These are phyloP conservation scores for Temnothorax longispinosus DNA, from an alignment of 1,140 invertebrate species.

Conservation along the genomic window DNA sequence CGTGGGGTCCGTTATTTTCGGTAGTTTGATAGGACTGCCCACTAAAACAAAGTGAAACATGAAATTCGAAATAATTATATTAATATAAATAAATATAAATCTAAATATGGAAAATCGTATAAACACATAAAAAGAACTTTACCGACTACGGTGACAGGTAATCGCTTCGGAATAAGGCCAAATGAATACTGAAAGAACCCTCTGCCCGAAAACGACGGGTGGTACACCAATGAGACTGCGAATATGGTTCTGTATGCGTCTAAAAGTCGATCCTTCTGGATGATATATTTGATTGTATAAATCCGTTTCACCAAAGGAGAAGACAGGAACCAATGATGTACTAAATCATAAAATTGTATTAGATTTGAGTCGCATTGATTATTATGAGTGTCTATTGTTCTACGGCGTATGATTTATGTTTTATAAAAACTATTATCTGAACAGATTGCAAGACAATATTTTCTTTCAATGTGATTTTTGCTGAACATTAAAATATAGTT, in stretches of 20 bases:
- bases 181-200: conserved; percentile 96
- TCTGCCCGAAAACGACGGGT: conserved; percentile 93
- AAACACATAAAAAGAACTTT: not conserved
- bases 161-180: conserved; percentile 93
- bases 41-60: too few species aligned
- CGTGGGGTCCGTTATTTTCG: not conserved
- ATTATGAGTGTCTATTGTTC: not conserved
- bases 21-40: not conserved
- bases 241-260: conserved; percentile 90
- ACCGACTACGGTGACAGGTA: conserved; percentile 90
- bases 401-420: not conserved
- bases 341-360: conserved; percentile 84
- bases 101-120: too few species aligned
- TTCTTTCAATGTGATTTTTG: not conserved
- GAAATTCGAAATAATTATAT: too few species aligned
- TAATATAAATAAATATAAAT: too few species aligned
- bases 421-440: not conserved
- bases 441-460: not conserved
- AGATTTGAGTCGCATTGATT: not conserved
- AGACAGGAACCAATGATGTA: conserved; percentile 93
- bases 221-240: conserved; percentile 91
- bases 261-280: conserved; percentile 90
- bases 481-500: not conserved
- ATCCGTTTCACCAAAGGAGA: conserved; percentile 97
- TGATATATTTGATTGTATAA: conserved; percentile 92